Conservation (phyloP, 1,140 invertebrate genomes). For the Gyrodactylus bullatarudis region DNA sequence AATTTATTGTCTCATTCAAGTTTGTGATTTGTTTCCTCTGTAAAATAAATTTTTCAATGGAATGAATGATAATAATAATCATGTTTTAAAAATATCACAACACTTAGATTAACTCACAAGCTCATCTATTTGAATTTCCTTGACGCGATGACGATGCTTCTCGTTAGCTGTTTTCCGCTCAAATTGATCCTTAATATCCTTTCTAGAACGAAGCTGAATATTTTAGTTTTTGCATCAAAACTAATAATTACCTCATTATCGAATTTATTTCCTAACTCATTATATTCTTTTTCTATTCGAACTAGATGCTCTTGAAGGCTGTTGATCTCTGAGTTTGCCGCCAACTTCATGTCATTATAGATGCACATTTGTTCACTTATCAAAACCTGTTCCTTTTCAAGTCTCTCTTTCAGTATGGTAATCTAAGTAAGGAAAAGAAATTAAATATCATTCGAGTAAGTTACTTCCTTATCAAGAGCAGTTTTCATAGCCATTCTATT, state of each 20-base stretch:
- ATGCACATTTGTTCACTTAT: not conserved
- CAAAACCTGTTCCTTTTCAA: not conserved
- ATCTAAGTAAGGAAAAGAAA: not conserved
- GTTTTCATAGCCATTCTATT: not conserved
- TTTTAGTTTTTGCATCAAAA: too few species aligned
- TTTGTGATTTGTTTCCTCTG: not conserved
- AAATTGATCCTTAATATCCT: not conserved
- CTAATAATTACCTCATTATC: not conserved
- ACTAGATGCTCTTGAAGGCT: not conserved
- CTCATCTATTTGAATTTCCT: not conserved
- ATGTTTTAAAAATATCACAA: not conserved
- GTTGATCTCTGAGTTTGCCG: not conserved
- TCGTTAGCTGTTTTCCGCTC: not conserved
- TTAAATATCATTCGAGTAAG: not conserved
- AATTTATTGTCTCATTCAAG: not conserved
- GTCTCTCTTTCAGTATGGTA: not conserved
- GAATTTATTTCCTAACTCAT: not conserved
- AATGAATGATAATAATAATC: not conserved
- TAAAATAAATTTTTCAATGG: not conserved
- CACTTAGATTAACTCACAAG: not conserved
- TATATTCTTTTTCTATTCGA: not conserved
- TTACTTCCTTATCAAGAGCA: not conserved
- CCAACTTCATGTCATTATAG: not conserved
- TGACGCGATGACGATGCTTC: not conserved
- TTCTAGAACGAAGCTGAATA: not conserved